Conservation (phyloP, 2,113 vertebrate species). For the Spea bombifrons region DNA sequence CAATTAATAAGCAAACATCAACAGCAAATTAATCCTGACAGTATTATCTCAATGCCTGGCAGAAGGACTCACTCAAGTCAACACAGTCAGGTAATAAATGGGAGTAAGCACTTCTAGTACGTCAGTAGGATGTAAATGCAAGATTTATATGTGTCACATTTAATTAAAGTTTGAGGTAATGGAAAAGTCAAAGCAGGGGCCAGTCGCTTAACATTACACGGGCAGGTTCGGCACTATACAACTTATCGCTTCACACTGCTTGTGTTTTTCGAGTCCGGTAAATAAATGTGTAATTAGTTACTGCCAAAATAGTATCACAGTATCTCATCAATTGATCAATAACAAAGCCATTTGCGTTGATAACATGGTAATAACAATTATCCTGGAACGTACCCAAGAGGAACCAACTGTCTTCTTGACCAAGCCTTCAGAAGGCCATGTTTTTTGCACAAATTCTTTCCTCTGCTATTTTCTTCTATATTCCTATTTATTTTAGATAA, state of each 20-base stretch:
- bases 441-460: too few species aligned
- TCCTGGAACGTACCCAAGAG: too few species aligned
- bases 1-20: constrained; percentile 51
- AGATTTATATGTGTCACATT: constrained; percentile 61
- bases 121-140: constrained; percentile 56
- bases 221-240: constrained; percentile 32
- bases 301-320: constrained; percentile 14
- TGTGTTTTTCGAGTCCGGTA: too few species aligned
- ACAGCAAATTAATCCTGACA: constrained; percentile 40
- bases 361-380: too few species aligned
- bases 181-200: constrained; percentile 51
- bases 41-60: constrained; percentile 49
- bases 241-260: constrained; percentile 30
- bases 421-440: too few species aligned
- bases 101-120: constrained; percentile 54
- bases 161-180: constrained; percentile 66
- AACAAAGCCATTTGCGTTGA: too few species aligned
- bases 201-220: constrained; percentile 55
- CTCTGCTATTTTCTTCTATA: too few species aligned
- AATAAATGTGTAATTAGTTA: constrained; percentile 16
- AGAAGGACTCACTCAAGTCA: constrained; percentile 50
- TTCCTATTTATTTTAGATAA: too few species aligned
- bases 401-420: too few species aligned
- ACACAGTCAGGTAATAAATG: constrained; percentile 52
- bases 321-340: too few species aligned